phyloP scores from a whole-genome alignment of 2,888 invertebrate genomes.

The Spisula solida region DNA sequence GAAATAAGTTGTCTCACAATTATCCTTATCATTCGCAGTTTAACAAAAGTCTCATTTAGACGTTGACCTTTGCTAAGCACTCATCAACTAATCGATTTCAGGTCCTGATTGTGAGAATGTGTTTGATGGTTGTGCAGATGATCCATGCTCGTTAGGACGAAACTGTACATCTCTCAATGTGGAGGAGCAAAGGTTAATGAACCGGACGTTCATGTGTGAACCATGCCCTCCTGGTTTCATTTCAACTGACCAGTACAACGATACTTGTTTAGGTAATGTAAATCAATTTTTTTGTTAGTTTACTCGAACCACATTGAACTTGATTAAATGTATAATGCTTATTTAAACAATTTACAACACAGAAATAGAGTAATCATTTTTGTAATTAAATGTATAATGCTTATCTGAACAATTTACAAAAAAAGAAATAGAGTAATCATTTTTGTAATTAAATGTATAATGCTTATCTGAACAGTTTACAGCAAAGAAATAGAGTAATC shows the following conservation, averaged over 20 bases:
- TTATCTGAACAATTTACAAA: neutral
- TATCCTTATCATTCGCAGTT: neutral
- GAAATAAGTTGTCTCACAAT: neutral
- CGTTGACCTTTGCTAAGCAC: neutral
- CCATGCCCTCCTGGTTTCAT: slow-evolving; percentile 27
- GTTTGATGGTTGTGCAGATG: slow-evolving; percentile 32
- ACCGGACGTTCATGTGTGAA: neutral
- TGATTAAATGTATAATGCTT: no score
- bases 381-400: neutral
- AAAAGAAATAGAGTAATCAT: neutral
- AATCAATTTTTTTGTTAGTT: neutral
- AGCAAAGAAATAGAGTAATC: neutral
- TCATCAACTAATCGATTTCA: neutral
- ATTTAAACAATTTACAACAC: neutral
- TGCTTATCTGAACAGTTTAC: neutral
- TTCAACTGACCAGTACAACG: neutral
- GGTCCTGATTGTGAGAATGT: slow-evolving; percentile 34
- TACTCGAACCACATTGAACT: neutral
- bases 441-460: neutral
- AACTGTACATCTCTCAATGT: slow-evolving; percentile 22
- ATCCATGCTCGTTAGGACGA: slow-evolving; percentile 24
- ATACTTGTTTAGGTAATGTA: neutral
- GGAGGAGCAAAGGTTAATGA: neutral
- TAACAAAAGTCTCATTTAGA: neutral
- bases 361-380: neutral